Evolutionary conservation across 2,797 vertebrate species (phyloP), one percentile per base, ranked within the genome.

Genomic region (Spea hammondii): DNA sequence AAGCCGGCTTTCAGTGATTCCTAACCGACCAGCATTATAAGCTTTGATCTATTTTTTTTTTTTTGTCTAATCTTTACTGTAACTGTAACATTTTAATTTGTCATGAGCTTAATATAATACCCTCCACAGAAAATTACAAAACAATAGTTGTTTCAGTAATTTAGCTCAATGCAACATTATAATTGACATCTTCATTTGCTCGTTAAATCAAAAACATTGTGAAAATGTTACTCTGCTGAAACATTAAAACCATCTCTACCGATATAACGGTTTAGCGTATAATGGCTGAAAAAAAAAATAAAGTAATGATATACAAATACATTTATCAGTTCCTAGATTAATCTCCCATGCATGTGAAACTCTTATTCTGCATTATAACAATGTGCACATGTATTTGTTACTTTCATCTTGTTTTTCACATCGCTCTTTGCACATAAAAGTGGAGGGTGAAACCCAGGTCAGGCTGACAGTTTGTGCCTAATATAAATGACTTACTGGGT

Each of bases 401-500:
- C 73, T 72, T 80, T 80, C 79, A 80, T 82, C 70, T 77, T 66
- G 69, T 82, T 82, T 80, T 80, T 66, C 73, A 62, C 17, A 32
- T 76, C 70, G 70, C 75, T 69, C 79, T 82, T 77, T 74, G 79
- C 75, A 77, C 79, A 82, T 82, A 82, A 82, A 82, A 77, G 79
- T 77, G 77, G 70, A 53, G 67, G 81, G 53, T 80, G 76, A 82
- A 65, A 10, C 44, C 65, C 77, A 84, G 85, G 84, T 85, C 75
- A 88, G 64, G 67, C 81, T 78, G 70, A 50, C 75, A 86, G 55
- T 77, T 77, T 83, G 78, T 46, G 79, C 83, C 82, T 88, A 86
- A 86, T 83, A 70, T 78, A 88, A 88, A 86, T 65, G 70, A 32
- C 67, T n/a, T 4, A 67, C 77, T 88, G 50, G 65, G 84, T 79